Evolutionary conservation across 2,113 vertebrate species (phyloP).

Genomic region (Papio anubis): DNA sequence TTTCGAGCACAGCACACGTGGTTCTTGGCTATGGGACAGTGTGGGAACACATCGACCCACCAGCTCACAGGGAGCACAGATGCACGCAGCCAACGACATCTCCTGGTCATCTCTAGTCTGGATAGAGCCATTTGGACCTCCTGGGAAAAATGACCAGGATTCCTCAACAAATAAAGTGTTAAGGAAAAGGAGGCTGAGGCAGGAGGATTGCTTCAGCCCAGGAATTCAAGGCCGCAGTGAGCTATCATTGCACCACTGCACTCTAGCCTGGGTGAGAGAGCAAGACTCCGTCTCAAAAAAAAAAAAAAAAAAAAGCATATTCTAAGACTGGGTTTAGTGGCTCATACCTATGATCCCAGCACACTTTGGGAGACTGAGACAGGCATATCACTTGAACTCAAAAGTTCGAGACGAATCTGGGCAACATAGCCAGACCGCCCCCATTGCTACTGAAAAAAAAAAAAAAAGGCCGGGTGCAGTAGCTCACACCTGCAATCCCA

Average conservation of each 20-base stretch:
- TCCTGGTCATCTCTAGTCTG: too few relatives aligned
- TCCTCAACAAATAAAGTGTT: not conserved
- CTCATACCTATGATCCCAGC: not conserved
- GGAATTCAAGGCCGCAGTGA: not conserved
- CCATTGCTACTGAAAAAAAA: not conserved
- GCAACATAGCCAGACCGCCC: not conserved
- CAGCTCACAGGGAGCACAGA: not conserved
- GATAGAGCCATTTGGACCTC: too few relatives aligned
- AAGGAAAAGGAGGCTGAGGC: not conserved
- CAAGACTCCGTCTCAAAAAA: too few relatives aligned
- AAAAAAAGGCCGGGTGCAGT: too few relatives aligned
- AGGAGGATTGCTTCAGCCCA: not conserved
- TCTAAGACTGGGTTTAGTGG: not conserved
- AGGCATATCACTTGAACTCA: not conserved
- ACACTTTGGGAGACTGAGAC: not conserved
- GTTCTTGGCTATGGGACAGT: not conserved
- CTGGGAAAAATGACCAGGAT: not conserved
- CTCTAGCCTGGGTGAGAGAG: not conserved
- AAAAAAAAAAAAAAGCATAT: not conserved
- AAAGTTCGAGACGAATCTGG: not conserved
- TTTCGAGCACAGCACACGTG: not conserved
- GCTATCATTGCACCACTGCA: not conserved
- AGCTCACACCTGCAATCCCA: too few relatives aligned
- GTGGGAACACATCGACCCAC: rapidly evolving
- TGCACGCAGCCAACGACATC: too few relatives aligned